Conservation (phyloP, 2,888 invertebrate genomes). For the Drosophila acutilabella region DNA sequence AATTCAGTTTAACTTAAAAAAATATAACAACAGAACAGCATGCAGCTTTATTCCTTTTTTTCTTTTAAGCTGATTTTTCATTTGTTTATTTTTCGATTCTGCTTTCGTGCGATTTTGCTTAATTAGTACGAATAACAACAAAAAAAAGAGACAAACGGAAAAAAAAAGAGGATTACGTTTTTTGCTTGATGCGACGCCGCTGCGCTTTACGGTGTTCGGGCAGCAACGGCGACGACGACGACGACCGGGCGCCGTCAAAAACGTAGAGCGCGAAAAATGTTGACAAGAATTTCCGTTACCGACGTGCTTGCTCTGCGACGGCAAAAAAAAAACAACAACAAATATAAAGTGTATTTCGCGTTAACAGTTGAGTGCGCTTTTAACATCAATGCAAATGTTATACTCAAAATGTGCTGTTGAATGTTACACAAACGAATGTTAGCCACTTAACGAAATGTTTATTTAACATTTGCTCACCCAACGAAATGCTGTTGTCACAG, state of each 20-base stretch:
- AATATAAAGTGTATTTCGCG: slow-evolving; percentile 21
- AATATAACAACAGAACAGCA: slow-evolving; percentile 31
- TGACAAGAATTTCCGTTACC: slow-evolving; percentile 66
- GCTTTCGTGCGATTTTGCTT: slow-evolving; percentile 5
- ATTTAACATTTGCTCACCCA: slow-evolving; percentile 36
- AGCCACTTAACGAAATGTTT: background rate
- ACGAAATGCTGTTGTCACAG: slow-evolving; percentile 18
- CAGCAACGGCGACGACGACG: slow-evolving; percentile 60
- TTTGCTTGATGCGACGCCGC: slow-evolving; percentile 60
- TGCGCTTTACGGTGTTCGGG: slow-evolving; percentile 46
- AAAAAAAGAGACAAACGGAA: background rate
- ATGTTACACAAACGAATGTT: slow-evolving; percentile 10
- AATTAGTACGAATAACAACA: slow-evolving; percentile 19
- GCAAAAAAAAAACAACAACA: slow-evolving; percentile 53
- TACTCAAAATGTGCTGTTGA: slow-evolving; percentile 27
- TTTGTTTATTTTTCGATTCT: background rate
- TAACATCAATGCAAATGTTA: slow-evolving; percentile 21
- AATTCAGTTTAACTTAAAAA: slow-evolving; percentile 42
- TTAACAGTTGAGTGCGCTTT: slow-evolving; percentile 27
- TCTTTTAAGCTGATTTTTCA: background rate
- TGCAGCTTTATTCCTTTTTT: slow-evolving; percentile 23
- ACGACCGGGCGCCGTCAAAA: slow-evolving; percentile 57
- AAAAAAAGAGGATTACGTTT: slow-evolving; percentile 50
- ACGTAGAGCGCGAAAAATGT: slow-evolving; percentile 57
- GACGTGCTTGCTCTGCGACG: slow-evolving; percentile 60